Base-by-base conservation (phyloP, 2,113 vertebrate species). In the Rhipidura dahli region DNA sequence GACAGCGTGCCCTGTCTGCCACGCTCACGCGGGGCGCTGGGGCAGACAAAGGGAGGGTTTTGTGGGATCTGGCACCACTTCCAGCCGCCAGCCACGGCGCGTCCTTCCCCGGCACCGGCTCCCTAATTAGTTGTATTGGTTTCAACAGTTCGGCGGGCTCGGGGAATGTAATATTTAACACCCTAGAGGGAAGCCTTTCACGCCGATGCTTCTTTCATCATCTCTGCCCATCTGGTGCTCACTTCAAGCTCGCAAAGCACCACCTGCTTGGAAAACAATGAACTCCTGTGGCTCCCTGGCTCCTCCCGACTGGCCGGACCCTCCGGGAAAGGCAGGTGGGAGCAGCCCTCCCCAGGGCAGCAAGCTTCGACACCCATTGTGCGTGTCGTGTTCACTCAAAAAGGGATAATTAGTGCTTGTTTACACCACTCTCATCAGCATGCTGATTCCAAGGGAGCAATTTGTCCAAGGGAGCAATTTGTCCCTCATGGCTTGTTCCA, bases 111-210 rank as follows among this genome's bases (percentile, higher is more conserved):
- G 4, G 88, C 82, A 79, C 42, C 28, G 51, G 57, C 44, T 95
- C 92, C 88, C 83, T 96, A 97, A 97, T 97, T 97, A 97, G 93
- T 94, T 87, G 94, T 89, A 84, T 95, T 94, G 94, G 92, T 96
- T 97, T 96, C 96, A 94, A 89, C 83, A 94, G 96, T 83, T 96
- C 91, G 31, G 16, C 11, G 33, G 92, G 76, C 93, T 70, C 66
- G 37, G 87, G 16, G 65, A 95, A 96, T 97, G 97, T 87, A 98
- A 98, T 97, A 97, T 97, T 97, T 94, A 97, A 97, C 96, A 97
- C 96, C 96, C 91, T 50, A 84, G 96, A 96, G 96, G 93, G 82
- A 95, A 93, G 86, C 78, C 93, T 93, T 97, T 96, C 95, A 94
- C 87, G 50, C 54, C 31, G 45, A 94, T 96, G 94, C 81, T 72